Evolutionary conservation across 2,888 invertebrate species (phyloP).

Genomic region (Pollenia amentaria): DNA sequence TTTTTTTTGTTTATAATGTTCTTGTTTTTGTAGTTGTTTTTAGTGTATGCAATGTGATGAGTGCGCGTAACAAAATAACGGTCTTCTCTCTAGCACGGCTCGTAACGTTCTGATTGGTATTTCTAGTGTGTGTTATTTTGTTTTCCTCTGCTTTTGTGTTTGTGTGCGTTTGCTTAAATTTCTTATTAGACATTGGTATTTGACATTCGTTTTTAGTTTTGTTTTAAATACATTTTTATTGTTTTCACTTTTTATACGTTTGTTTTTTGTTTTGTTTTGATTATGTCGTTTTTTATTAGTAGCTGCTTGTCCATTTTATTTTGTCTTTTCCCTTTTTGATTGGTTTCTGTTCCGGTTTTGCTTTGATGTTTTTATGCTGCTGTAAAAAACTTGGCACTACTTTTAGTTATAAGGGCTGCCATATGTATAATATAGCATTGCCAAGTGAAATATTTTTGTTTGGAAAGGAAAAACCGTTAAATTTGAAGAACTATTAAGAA

Average conservation of each 20-base stretch:
- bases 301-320: slow-evolving; percentile 12
- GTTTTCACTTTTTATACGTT: slow-evolving; percentile 64
- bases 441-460: neutral
- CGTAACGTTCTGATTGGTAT: slow-evolving; percentile 71
- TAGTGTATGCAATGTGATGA: slow-evolving; percentile 1
- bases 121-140: slow-evolving; percentile 40
- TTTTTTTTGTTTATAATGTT: slow-evolving; percentile 18
- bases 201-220: slow-evolving; percentile 68
- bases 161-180: slow-evolving; percentile 38
- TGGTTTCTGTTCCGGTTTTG: slow-evolving; percentile 53
- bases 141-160: slow-evolving; percentile 9
- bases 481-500: neutral
- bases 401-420: slow-evolving; percentile 3
- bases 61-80: slow-evolving; percentile 59
- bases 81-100: slow-evolving; percentile 66
- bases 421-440: neutral
- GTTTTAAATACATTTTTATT: slow-evolving; percentile 51
- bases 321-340: neutral
- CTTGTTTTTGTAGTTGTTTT: slow-evolving; percentile 1
- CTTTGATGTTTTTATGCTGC: slow-evolving; percentile 19
- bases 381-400: slow-evolving; percentile 42
- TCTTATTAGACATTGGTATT: slow-evolving; percentile 72
- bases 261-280: slow-evolving; percentile 65
- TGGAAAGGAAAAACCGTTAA: neutral
- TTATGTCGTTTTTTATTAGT: slow-evolving; percentile 50